These are phyloP conservation scores for Camelus bactrianus DNA, from an alignment of 2,113 vertebrate genomes.

Conservation along the genomic window DNA sequence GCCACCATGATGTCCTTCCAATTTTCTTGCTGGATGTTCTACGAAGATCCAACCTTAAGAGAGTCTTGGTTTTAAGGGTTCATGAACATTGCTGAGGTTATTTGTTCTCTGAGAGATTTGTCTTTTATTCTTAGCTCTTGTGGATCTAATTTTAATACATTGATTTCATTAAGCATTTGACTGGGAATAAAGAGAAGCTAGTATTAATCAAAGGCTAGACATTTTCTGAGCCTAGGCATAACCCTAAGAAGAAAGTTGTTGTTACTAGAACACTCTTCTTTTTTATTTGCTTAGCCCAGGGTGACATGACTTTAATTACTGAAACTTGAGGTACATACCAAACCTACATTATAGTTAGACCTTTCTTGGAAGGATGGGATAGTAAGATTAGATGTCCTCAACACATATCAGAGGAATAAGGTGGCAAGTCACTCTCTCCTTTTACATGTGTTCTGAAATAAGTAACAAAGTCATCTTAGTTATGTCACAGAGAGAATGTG, in stretches of 20 bases:
- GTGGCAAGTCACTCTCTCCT: neutral
- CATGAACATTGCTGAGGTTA: neutral
- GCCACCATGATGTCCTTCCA: neutral
- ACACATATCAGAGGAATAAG: neutral
- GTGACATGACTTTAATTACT: neutral
- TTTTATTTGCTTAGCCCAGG: neutral
- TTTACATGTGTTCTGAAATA: constrained; percentile 4
- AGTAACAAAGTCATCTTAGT: neutral
- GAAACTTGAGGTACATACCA: neutral
- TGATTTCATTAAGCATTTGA: neutral
- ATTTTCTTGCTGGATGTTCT: neutral
- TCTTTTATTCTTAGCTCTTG: neutral
- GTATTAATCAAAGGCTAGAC: neutral
- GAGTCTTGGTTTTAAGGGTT: constrained; percentile 22
- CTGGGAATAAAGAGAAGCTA: neutral
- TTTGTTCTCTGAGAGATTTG: constrained; percentile 10
- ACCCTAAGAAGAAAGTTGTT: neutral
- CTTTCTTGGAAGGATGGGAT: neutral
- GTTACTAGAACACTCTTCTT: neutral
- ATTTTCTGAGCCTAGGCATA: neutral
- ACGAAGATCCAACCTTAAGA: neutral
- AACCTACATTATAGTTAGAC: neutral
- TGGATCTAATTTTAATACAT: neutral
- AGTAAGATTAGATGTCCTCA: neutral
- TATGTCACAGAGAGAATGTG: neutral